A percentile compares a stretch with the other conserved stretches of the same genome.
These are phyloP conservation scores for Eueides isabella DNA, from an alignment of 1,140 invertebrate genomes.

Conservation along the genomic window DNA sequence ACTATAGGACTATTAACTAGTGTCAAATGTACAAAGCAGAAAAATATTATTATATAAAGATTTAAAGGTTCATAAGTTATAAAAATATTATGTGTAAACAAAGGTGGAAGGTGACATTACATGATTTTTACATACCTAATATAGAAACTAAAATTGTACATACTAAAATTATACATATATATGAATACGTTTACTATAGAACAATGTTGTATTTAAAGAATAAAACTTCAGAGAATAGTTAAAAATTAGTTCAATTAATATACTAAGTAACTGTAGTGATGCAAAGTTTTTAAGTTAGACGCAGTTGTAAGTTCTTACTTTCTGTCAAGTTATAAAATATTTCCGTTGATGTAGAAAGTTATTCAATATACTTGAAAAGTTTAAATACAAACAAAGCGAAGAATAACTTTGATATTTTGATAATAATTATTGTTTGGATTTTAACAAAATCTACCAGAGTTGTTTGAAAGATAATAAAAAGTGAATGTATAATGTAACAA, in stretches of 20 bases:
- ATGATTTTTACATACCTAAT: too few relatives aligned
- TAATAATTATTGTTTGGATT: neutral
- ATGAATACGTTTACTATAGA: too few relatives aligned
- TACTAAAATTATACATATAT: too few relatives aligned
- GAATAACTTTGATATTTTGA: slow-evolving; percentile 1
- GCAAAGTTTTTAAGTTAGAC: slow-evolving; percentile 1
- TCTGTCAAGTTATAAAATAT: slow-evolving; percentile 13
- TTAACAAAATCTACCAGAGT: slow-evolving; percentile 9
- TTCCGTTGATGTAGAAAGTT: slow-evolving; percentile 7
- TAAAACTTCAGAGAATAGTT: neutral
- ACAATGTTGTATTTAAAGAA: neutral
- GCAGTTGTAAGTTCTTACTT: neutral
- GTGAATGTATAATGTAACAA: too few relatives aligned
- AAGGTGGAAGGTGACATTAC: too few relatives aligned
- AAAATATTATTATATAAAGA: too few relatives aligned
- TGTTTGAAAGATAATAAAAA: neutral
- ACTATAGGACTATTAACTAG: too few relatives aligned
- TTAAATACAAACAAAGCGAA: slow-evolving; percentile 9
- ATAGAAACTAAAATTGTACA: too few relatives aligned
- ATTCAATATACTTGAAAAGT: slow-evolving; percentile 13
- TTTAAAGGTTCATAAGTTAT: too few relatives aligned
- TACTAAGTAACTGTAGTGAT: neutral
- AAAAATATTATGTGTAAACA: too few relatives aligned
- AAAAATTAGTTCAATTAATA: neutral
- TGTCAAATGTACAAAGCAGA: too few relatives aligned